Percentiles rank a stretch among this genome's conserved stretches.
Evolutionary conservation across 2,888 invertebrate species (phyloP).

Genomic region (Lasioglossum villosulum): DNA sequence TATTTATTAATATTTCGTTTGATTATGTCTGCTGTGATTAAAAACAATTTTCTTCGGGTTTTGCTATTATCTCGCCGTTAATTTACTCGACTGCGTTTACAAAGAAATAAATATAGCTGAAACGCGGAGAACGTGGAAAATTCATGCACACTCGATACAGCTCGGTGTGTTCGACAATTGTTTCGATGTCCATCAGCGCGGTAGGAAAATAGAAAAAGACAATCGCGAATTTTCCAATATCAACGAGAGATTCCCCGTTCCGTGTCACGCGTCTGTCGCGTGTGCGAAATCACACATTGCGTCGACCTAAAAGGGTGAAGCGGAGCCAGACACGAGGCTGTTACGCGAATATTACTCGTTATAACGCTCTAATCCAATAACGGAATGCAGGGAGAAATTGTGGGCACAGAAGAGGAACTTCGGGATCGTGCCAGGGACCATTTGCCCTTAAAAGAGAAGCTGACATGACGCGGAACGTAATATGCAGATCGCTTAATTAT

Average conservation of each 20-base stretch:
- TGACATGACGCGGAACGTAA: constrained; percentile 67
- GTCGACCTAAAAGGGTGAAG: constrained; percentile 14
- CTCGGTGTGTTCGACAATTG: constrained; percentile 43
- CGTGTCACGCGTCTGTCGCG: constrained; percentile 38
- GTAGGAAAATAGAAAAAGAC: constrained; percentile 19
- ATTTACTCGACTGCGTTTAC: constrained; percentile 24
- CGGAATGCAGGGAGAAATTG: constrained; percentile 57
- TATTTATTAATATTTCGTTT: neutral
- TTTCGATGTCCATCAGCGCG: constrained; percentile 40
- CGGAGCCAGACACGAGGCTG: constrained; percentile 50
- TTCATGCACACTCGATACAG: constrained; percentile 42
- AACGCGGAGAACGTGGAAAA: constrained; percentile 19
- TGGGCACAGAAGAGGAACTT: constrained; percentile 65
- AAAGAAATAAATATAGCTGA: constrained; percentile 19
- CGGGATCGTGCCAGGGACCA: constrained; percentile 67
- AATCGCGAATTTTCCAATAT: constrained; percentile 47
- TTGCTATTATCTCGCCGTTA: neutral
- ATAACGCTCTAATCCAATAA: constrained; percentile 72
- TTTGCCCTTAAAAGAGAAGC: constrained; percentile 72
- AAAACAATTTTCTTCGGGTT: neutral
- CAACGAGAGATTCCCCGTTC: constrained; percentile 46
- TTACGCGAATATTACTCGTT: constrained; percentile 74
- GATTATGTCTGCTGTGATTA: neutral
- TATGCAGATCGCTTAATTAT: constrained; percentile 79
- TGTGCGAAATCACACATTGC: constrained; percentile 39